Evolutionary conservation across 2,888 invertebrate genomes (phyloP).

Genomic region (Archaeoteleia sp.): DNA sequence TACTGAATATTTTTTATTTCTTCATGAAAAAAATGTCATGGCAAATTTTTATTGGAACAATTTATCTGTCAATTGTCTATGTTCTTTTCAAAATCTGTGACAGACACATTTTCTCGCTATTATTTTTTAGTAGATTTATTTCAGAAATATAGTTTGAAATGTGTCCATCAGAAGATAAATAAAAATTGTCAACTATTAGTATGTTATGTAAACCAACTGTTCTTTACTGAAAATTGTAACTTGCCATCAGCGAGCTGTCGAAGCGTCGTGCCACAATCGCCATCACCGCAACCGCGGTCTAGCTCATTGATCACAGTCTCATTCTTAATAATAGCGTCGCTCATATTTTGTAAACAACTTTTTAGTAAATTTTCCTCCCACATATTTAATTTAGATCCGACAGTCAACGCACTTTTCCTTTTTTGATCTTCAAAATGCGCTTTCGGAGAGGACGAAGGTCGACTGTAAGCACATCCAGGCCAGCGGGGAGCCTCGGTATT

Average conservation of each 20-base stretch:
- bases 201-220: constrained; percentile 7
- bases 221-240: constrained; percentile 2
- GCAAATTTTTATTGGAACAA: too few species aligned
- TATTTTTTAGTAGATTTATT: too few species aligned
- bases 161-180: too few species aligned
- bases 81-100: too few species aligned
- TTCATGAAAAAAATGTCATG: too few species aligned
- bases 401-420: constrained; percentile 16
- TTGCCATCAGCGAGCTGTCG: constrained; percentile 78
- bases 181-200: too few species aligned
- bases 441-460: constrained; percentile 50
- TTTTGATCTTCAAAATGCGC: constrained; percentile 21
- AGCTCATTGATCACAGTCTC: constrained; percentile 71
- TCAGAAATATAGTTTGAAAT: too few species aligned
- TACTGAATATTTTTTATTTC: too few species aligned
- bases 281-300: constrained; percentile 80
- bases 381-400: constrained; percentile 56
- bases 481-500: constrained; percentile 79
- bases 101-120: too few species aligned
- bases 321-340: constrained; percentile 59
- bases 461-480: constrained; percentile 76
- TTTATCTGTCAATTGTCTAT: too few species aligned
- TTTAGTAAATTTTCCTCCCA: constrained; percentile 61
- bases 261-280: constrained; percentile 80
- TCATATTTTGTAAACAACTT: constrained; percentile 73